Conservation (phyloP, 2,888 invertebrate genomes). For the Acleris sparsana region DNA sequence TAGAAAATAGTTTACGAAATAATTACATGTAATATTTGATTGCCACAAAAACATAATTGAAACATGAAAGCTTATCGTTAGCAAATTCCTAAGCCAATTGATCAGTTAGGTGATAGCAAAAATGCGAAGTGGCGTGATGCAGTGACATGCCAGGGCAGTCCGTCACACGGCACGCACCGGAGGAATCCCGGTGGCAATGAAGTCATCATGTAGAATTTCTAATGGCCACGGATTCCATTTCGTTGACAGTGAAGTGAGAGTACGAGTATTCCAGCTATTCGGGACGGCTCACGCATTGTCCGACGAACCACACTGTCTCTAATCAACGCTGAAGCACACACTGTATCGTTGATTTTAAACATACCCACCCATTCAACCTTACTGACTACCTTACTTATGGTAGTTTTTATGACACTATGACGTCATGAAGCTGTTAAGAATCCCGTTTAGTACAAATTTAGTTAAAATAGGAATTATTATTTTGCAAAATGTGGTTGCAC, state of each 20-base stretch:
- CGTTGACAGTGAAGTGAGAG: slow-evolving; percentile 78
- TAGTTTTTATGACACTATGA: too few relatives aligned
- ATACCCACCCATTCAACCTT: not conserved
- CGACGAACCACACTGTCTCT: slow-evolving; percentile 45
- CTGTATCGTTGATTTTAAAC: not conserved
- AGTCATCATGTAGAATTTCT: slow-evolving; percentile 80
- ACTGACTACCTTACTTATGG: too few relatives aligned
- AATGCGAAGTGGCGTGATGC: slow-evolving; percentile 55
- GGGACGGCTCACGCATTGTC: slow-evolving; percentile 64
- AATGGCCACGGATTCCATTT: slow-evolving; percentile 79
- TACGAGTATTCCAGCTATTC: slow-evolving; percentile 71
- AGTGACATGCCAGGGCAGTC: slow-evolving; percentile 49
- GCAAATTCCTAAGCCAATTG: slow-evolving; percentile 48
- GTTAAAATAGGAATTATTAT: too few relatives aligned
- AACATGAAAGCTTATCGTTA: slow-evolving; percentile 50
- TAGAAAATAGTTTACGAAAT: slow-evolving; percentile 16
- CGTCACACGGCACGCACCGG: slow-evolving; percentile 52
- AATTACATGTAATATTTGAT: slow-evolving; percentile 31
- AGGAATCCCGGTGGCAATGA: slow-evolving; percentile 72
- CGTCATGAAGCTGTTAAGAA: too few relatives aligned
- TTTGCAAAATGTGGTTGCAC: too few relatives aligned
- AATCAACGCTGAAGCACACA: not conserved
- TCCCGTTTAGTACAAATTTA: too few relatives aligned
- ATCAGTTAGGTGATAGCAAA: slow-evolving; percentile 47
- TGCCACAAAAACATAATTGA: slow-evolving; percentile 40